A percentile compares a stretch with the other conserved stretches of the same genome.
phyloP scores from a whole-genome alignment of 2,113 vertebrate genomes.

The Addax nasomaculatus region DNA sequence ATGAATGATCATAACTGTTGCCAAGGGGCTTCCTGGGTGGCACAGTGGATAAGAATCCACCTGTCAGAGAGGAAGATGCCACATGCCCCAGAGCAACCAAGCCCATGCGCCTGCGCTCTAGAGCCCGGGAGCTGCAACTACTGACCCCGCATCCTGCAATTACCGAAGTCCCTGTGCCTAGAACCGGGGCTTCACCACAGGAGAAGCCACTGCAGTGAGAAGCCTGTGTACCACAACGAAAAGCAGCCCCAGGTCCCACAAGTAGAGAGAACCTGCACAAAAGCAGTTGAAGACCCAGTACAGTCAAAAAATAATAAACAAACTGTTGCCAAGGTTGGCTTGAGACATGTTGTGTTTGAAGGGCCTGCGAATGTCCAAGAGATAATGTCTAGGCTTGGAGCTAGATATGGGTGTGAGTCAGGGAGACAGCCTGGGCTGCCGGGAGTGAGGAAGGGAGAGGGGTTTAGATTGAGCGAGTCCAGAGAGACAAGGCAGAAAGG shows the following conservation, averaged over 20 bases:
- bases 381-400: neutral
- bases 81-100: neutral
- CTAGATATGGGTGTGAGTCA: neutral
- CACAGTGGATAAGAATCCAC: neutral
- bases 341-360: neutral
- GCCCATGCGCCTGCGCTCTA: neutral
- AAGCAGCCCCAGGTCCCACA: neutral
- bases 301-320: neutral
- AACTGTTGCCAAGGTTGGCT: neutral
- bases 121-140: neutral
- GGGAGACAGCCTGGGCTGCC: neutral
- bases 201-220: neutral
- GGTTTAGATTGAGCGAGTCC: neutral
- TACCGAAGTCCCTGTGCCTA: neutral
- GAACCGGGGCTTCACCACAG: neutral
- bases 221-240: neutral
- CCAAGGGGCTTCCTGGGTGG: neutral
- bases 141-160: neutral
- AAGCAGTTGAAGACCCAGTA: neutral
- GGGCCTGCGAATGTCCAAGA: neutral
- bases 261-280: neutral
- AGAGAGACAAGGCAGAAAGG: neutral
- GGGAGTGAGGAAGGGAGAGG: neutral
- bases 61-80: neutral
- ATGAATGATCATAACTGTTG: neutral